These are phyloP conservation scores for Gasteruption jaculator DNA, from an alignment of 2,888 invertebrate genomes.

Conservation along the genomic window DNA sequence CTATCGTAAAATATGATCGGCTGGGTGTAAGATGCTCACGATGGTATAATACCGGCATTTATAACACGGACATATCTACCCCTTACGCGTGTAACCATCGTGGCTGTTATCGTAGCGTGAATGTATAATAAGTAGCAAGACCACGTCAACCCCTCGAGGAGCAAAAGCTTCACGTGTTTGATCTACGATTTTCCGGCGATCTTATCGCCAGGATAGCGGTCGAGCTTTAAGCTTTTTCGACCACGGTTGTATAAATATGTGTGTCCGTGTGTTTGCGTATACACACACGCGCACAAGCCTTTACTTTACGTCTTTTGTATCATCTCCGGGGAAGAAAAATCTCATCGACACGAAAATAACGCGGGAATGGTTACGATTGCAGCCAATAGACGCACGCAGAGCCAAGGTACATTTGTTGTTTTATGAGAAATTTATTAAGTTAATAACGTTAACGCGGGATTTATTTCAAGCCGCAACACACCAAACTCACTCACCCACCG, in stretches of 20 bases:
- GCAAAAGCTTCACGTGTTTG: constrained; percentile 44
- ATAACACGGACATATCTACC: constrained; percentile 51
- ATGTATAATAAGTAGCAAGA: constrained; percentile 49
- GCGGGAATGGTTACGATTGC: no score
- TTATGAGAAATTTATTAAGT: constrained; percentile 37
- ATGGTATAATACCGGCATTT: constrained; percentile 51
- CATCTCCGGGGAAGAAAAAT: no score
- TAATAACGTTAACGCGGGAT: constrained; percentile 38
- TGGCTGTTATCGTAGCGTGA: constrained; percentile 40
- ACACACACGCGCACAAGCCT: no score
- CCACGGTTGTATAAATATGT: constrained; percentile 1
- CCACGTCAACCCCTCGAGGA: constrained; percentile 38
- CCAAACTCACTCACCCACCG: no score
- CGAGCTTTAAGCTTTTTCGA: no score
- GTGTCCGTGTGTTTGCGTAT: neutral
- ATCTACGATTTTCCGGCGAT: constrained; percentile 49
- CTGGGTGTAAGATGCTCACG: no score
- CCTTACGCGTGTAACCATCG: constrained; percentile 43
- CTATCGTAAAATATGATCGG: no score
- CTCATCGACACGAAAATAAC: no score
- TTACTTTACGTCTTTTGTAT: no score
- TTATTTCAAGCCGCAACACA: constrained; percentile 35
- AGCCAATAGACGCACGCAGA: no score
- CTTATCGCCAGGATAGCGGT: constrained; percentile 28
- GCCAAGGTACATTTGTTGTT: constrained; percentile 38